Conservation (phyloP, 2,888 invertebrate genomes). For the Pyrrhosoma nymphula region DNA sequence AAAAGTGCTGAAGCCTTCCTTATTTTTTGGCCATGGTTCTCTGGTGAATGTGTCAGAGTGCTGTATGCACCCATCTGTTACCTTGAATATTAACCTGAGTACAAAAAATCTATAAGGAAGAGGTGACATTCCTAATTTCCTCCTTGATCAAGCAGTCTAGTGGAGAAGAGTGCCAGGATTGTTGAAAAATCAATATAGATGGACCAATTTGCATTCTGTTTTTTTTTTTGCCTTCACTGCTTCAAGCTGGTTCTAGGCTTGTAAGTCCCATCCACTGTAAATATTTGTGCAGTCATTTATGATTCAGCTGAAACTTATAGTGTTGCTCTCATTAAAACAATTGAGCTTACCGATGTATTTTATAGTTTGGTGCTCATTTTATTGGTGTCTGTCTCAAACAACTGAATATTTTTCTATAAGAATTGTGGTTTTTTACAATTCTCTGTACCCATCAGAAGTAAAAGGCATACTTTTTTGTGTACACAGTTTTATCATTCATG, state of each 20-base stretch:
- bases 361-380: not conserved
- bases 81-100: not conserved
- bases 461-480: not conserved
- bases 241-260: not conserved
- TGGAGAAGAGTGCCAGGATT: not conserved
- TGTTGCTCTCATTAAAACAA: not conserved
- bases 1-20: not conserved
- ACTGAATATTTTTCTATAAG: not conserved
- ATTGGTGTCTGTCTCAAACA: not conserved
- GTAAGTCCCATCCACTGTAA: not conserved
- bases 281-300: not conserved
- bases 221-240: not conserved
- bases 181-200: not conserved
- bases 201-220: not conserved
- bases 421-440: not conserved
- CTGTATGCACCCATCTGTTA: not conserved
- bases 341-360: not conserved
- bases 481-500: not conserved
- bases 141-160: not conserved
- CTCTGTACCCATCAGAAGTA: not conserved
- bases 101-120: not conserved
- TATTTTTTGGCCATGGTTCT: not conserved
- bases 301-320: not conserved
- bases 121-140: not conserved
- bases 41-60: not conserved